Evolutionary conservation across 92 coral and sea anemone genomes (phyloP).

Genomic region (Parazoanthus swiftii): DNA sequence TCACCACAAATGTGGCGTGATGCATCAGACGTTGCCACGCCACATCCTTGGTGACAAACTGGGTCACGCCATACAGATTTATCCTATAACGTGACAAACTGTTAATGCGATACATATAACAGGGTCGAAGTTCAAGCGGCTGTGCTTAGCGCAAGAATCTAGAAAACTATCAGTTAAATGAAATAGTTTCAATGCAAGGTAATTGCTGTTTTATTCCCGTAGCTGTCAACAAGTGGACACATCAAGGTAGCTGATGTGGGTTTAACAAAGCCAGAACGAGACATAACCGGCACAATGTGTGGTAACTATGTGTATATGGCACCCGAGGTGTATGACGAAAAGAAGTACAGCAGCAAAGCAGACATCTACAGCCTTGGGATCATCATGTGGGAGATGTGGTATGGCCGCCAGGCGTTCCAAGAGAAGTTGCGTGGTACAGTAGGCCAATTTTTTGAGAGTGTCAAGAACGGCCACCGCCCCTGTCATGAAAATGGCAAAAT

Average conservation of each 20-base stretch:
- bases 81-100: too few species aligned
- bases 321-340: constrained; percentile 33
- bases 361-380: constrained; percentile 44
- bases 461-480: neutral
- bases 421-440: neutral
- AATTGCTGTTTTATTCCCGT: too few species aligned
- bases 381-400: constrained; percentile 46
- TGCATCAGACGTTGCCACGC: too few species aligned
- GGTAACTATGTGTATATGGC: constrained; percentile 27
- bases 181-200: neutral
- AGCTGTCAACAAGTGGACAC: constrained; percentile 6
- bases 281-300: constrained; percentile 29
- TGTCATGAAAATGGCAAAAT: too few species aligned
- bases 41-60: too few species aligned
- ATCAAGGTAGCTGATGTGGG: constrained; percentile 46
- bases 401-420: constrained; percentile 29
- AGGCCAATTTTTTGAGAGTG: neutral
- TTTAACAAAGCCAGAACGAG: constrained; percentile 20
- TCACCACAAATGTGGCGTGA: too few species aligned
- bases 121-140: too few species aligned
- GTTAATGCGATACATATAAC: too few species aligned
- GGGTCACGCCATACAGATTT: too few species aligned
- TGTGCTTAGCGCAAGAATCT: too few species aligned
- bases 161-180: too few species aligned
- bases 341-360: constrained; percentile 34